Evolutionary conservation across 2,113 vertebrate genomes (phyloP), one percentile per base, ranked within the genome.

Genomic region (Semnopithecus entellus): DNA sequence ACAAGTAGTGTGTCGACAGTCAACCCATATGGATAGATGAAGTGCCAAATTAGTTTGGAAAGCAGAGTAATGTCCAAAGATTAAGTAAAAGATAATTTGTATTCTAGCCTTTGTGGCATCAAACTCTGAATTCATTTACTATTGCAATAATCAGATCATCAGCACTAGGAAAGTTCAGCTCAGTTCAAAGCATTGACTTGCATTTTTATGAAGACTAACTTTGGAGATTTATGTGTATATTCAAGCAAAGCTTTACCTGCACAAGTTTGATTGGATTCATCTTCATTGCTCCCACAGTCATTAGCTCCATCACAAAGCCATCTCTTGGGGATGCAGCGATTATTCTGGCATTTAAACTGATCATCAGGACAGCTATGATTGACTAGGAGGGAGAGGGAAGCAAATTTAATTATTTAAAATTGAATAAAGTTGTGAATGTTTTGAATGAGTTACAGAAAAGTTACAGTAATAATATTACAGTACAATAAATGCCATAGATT

Each of bases 301-400:
- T 99, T 99, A 25, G 99, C 99, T 98, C 99, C 99, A 91, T 99
- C 99, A 86, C 99, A 99, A 84, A 99, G 99, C 99, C 99, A 99
- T 91, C 98, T 99, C 98, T 99, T 99, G 86, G 99, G 99, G 97
- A 99, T 99, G 95, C 99, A 99, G 91, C 99, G 99, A 96, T 99
- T 99, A 98, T 99, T 99, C 95, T 98, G 99, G 97, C 99, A 99
- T 98, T 99, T 99, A 98, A 99, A 99, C 81, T 99, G 99, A 98
- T 99, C 99, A 73, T 98, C 97, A 61, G 99, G 99, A 98, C 99
- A 99, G 73, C 99, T 99, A 83, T 99, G 99, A 98, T 99, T 99
- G 95, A 99, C 99, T 99, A 66, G 7, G 14, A 40, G 14, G n/a
- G 14, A 16, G 18, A 17, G 8, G 0, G 17, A 94, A 95, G 43